phyloP scores from a whole-genome alignment of 2,888 invertebrate genomes.

The Monopis laevigella region DNA sequence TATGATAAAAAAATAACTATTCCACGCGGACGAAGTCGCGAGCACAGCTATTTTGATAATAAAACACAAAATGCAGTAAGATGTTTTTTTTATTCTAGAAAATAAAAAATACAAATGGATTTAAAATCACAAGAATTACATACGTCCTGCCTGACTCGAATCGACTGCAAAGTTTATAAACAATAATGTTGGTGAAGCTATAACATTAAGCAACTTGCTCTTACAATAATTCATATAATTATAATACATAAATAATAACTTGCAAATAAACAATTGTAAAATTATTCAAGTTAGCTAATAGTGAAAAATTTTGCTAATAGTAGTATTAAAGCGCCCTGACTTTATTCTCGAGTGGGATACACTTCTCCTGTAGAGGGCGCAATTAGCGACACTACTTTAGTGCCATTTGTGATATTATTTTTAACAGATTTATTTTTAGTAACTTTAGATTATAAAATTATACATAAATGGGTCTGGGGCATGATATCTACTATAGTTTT shows the following conservation, averaged over 20 bases:
- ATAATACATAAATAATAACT: background rate
- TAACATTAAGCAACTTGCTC: background rate
- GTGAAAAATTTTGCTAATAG: background rate
- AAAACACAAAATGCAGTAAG: conserved; percentile 43
- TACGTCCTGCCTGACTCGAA: background rate
- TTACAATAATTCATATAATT: background rate
- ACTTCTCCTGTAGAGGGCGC: too few relatives aligned
- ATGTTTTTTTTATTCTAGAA: conserved; percentile 66
- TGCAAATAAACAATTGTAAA: background rate
- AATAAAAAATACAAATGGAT: conserved; percentile 67
- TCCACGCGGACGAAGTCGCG: too few relatives aligned
- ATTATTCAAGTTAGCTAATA: background rate
- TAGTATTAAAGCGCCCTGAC: background rate
- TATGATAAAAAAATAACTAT: too few relatives aligned
- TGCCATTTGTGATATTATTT: too few relatives aligned
- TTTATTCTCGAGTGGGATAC: too few relatives aligned
- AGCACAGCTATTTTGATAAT: too few relatives aligned
- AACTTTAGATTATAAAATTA: too few relatives aligned
- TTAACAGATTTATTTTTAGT: too few relatives aligned
- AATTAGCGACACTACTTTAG: too few relatives aligned
- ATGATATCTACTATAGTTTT: too few relatives aligned
- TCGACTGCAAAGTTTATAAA: background rate
- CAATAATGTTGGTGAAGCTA: background rate
- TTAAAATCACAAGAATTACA: conserved; percentile 61
- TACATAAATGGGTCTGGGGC: too few relatives aligned